Evolutionary conservation across 2,797 vertebrate species (phyloP), one percentile per base, ranked within the genome.

Genomic region (Cephalopachus bancanus): DNA sequence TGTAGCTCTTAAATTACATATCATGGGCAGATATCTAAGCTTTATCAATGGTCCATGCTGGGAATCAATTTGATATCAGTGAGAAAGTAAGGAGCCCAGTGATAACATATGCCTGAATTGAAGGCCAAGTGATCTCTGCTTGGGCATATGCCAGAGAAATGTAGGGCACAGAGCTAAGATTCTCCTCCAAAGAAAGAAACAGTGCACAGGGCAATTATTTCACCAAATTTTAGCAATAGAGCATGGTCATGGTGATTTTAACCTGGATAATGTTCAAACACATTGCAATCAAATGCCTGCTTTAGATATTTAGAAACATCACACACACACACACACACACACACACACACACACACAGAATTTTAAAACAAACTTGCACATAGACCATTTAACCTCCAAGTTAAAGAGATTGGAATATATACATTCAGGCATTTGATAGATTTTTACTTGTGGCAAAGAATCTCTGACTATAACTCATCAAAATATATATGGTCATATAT

Each of bases 191-290:
- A 94, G 26, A 80, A 49, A 0, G 11, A 72, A 94, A 71, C 28
- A 53, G 8, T 53, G 62, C 22, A 65, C 55, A 37, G 11, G 62
- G 5, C 26, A 67, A 74, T 60, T 65, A 10, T 22, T 14, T 57
- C 17, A 83, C 33, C 14, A 57, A 64, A 92, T 74, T 84, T 93
- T 24, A 72, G 14, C 72, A 37, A 95, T 28, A 75, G 33, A 84
- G 10, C 9, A n/a, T 37, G 20, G 15, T 2, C 20, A 28, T 7
- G 17, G 15, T 83, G 51, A 93, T 89, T 60, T 94, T 60, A 74
- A 62, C 55, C 91, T 95, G 26, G 60, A 74, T 85, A 79, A 33
- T 55, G 93, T 64, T 93, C 62, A 91, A 76, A 93, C 4, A 22
- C 1, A 20, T 76, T 76, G 10, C 67, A 85, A 89, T 8, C 26